phyloP scores from a whole-genome alignment of 2,888 invertebrate genomes.

The Criorhina ranunculi region DNA sequence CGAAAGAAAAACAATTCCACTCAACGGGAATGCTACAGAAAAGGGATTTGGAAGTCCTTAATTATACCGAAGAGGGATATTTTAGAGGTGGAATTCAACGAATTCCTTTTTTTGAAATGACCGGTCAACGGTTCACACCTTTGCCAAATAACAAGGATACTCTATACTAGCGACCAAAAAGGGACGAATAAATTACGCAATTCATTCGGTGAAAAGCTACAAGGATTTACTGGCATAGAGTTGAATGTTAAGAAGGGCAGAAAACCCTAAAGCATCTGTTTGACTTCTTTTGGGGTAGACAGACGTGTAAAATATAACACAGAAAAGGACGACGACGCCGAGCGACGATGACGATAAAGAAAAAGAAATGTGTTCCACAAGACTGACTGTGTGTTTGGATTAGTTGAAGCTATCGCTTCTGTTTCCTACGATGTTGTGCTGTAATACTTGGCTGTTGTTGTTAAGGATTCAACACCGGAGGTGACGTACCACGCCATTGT shows the following conservation, averaged over 20 bases:
- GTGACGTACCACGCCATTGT: slow-evolving; percentile 4
- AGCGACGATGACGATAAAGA: neutral
- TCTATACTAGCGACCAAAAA: slow-evolving; percentile 1
- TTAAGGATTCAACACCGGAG: slow-evolving; percentile 7
- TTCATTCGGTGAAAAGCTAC: slow-evolving; percentile 42
- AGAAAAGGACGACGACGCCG: no score
- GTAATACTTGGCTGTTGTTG: slow-evolving; percentile 19
- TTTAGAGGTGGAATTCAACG: slow-evolving; percentile 30
- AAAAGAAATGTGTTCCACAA: slow-evolving; percentile 10
- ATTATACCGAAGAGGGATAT: slow-evolving; percentile 46
- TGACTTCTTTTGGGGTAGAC: slow-evolving; percentile 40
- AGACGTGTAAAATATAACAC: slow-evolving; percentile 22
- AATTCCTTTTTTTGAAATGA: slow-evolving; percentile 32
- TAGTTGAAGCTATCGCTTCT: slow-evolving; percentile 27
- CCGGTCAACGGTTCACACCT: slow-evolving; percentile 57
- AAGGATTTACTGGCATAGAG: neutral
- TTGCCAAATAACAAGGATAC: slow-evolving; percentile 1
- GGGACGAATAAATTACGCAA: slow-evolving; percentile 67
- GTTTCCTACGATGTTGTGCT: slow-evolving; percentile 22
- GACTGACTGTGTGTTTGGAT: slow-evolving; percentile 35
- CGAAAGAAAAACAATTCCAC: slow-evolving; percentile 18
- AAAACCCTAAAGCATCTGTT: slow-evolving; percentile 48
- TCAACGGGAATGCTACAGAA: slow-evolving; percentile 1
- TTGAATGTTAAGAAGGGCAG: slow-evolving; percentile 18
- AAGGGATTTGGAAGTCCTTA: slow-evolving; percentile 24